Base-by-base conservation (phyloP, 1,140 invertebrate species). In the Diorhabda carinulata region DNA sequence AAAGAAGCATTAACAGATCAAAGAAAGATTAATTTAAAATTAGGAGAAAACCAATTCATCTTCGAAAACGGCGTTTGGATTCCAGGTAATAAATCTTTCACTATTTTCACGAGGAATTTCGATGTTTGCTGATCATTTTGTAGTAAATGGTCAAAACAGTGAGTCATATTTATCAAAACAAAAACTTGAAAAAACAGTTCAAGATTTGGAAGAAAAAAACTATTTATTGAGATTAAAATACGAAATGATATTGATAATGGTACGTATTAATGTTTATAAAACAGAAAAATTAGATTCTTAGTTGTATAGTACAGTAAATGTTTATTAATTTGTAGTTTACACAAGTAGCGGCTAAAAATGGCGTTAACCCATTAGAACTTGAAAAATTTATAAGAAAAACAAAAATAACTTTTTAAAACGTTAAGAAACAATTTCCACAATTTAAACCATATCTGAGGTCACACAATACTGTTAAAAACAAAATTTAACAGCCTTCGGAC, bases 211-310 rank as follows among this genome's bases (percentile, higher is more conserved):
- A 44, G 57, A 66, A 7, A 45, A 67, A 61, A 67, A 60, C 61
- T 9, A 67, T 61, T 40, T 60, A 45, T 60, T 67, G 5, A 60
- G 56, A 42, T n/a, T 66, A n/a, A 60, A 58, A 44, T 58, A 67
- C 43, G 57, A 67, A 45, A 47, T 67, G 66, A 67, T 60, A 25
- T 58, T 67, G 8, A 67, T 60, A 25, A 61, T 67, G 57, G 66
- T 58, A 43, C 41, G 61, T 25, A 25, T 25, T 25, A 25, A 25
- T 25, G 25, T 25, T 25, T 25, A 25, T 25, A 25, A 25, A 1
- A 25, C 25, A 25, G 25, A 25, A 25, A 25, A 25, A 25, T 25
- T 25, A 25, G 25, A 25, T 25, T 25, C 25, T 25, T 25, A 56
- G 52, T 6, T 6, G 52, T 6, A 56, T 56, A 7, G 52, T 56